Base-by-base conservation (phyloP, 2,113 vertebrate genomes). In the Gorsachius goisagi region DNA sequence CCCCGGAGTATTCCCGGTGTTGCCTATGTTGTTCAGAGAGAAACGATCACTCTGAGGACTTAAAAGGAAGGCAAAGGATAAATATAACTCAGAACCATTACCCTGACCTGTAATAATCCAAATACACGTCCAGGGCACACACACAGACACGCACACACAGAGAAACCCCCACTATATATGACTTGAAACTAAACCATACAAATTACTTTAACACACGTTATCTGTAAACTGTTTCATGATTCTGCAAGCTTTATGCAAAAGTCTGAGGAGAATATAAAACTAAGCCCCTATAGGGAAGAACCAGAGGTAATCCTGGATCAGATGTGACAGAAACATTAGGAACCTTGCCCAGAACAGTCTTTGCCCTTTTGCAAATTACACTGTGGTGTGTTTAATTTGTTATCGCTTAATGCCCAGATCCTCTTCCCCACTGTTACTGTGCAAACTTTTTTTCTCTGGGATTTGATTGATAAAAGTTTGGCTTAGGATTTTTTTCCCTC, bases 391-490 rank as follows among this genome's bases (percentile, higher is more conserved):
- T 56, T 81, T 74, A 72, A 88, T 87, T 92, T 78, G n/a, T 71
- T 90, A 27, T 67, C 67, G 73, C 47, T 83, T 62, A 85, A 91
- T 77, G 37, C 23, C 37, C 67, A 86, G 32, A 83, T 47, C 41
- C 20, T 74, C 55, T 76, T 91, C n/a, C 55, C 23, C 45, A 58
- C 28, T 79, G 32, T 52, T 95, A 66, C 35, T 58, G 55, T 28
- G 44, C 5, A 79, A 72, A 5, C 9, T 17, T 78, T 55, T 75
- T 88, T 81, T 28, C 50, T 73, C 26, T 80, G 22, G 9, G 30
- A 68, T 96, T 92, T 94, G 80, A 81, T 7, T 77, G 72, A 81
- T 89, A 21, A 49, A 69, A 86, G 10, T 84, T 92, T 86, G 82
- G 53, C 53, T 74, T 88, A 9, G 6, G 6, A 45, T 41, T 56